Base-by-base conservation (phyloP, 1,140 invertebrate genomes). In the Zaprionus davidi region DNA sequence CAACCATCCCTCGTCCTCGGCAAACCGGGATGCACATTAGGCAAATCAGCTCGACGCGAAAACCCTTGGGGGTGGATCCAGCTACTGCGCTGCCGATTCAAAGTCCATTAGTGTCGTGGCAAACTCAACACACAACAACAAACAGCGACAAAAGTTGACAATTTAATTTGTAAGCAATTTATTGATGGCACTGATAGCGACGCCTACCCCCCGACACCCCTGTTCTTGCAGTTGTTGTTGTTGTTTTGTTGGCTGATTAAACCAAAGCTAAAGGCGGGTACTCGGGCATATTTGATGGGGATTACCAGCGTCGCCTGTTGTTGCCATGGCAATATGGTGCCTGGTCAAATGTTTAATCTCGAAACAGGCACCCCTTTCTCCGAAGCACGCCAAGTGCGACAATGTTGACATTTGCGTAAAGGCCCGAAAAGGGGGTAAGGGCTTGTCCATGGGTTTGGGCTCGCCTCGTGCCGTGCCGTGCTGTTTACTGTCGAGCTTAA, bases 151-250 rank as follows among this genome's bases (percentile, higher is more conserved):
- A 80, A 82, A 90, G 85, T 90, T 90, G 85, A 90, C 86, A 90
- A 90, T 90, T 90, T 85, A 90, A 90, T 90, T 90, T 90, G 85
- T 90, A 64, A 81, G 65, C 76, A 82, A 79, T 85, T 87, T 83
- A 80, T 84, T 73, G 81, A 79, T 79, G 66, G 69, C 71, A 57
- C 58, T 78, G 69, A 74, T 79, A 70, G 62, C 67, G 49, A 63
- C 59, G 64, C 71, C 68, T 56, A 22, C 60, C 36, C 36, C 31
- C 9, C 12, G 41, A n/a, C 9, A 15, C 38, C 15, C 12, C 9
- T 71, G 20, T 22, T 22, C 22, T 57, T 53, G 55, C 55, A 67
- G 56, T 56, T 64, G 28, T 64, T 41, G 49, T 64, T 71, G 56
- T 59, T 75, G 56, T 71, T 76, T 17, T 58, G 53, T 60, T 60